phyloP scores from a whole-genome alignment of 2,888 invertebrate genomes.

The Ephialtes manifestator region DNA sequence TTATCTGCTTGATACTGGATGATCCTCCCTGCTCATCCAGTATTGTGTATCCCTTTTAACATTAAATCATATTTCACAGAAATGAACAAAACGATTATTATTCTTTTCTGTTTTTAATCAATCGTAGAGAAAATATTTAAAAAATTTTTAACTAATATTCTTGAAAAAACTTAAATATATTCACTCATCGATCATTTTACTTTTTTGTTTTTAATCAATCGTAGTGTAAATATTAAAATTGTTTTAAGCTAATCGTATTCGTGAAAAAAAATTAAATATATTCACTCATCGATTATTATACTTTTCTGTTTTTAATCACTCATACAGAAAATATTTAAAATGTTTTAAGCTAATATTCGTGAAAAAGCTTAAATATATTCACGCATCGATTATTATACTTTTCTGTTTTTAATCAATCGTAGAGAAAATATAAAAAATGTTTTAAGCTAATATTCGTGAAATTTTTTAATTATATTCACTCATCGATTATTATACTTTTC shows the following conservation, averaged over 20 bases:
- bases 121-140: conserved; percentile 8
- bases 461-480: conserved; percentile 48
- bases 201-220: too few relatives aligned
- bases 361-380: conserved; percentile 51
- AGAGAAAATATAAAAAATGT: neutral
- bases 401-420: neutral
- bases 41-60: neutral
- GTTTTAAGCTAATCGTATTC: too few relatives aligned
- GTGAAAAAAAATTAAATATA: too few relatives aligned
- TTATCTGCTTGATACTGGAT: neutral
- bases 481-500: too few relatives aligned
- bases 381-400: conserved; percentile 7
- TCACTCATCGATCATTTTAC: too few relatives aligned
- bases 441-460: conserved; percentile 33
- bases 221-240: too few relatives aligned
- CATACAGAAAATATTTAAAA: neutral
- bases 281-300: neutral
- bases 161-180: conserved; percentile 46
- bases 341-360: conserved; percentile 16
- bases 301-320: neutral
- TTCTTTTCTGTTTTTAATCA: neutral
- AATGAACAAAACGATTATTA: neutral
- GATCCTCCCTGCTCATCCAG: neutral
- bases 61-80: neutral
- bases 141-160: conserved; percentile 12